Percentiles rank a stretch among this genome's conserved stretches.
Conservation (phyloP, 2,888 invertebrate genomes). For the Shargacucullia verbasci region DNA sequence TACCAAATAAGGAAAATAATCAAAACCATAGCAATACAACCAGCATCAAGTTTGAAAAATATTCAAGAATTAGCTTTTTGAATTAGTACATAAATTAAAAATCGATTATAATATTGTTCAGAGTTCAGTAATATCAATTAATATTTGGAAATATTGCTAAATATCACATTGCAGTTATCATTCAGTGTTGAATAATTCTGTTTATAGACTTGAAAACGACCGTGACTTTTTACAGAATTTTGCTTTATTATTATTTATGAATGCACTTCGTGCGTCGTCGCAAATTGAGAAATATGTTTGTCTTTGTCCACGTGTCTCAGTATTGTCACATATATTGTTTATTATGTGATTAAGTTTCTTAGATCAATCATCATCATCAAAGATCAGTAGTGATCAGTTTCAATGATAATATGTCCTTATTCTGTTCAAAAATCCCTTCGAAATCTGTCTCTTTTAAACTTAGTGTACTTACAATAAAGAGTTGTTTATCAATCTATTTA, state of each 20-base stretch:
- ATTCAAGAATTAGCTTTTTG: too few relatives aligned
- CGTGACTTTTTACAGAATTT: constrained; percentile 34
- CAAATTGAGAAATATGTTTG: constrained; percentile 18
- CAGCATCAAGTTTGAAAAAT: too few relatives aligned
- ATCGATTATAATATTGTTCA: too few relatives aligned
- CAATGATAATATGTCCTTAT: too few relatives aligned
- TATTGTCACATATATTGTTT: too few relatives aligned
- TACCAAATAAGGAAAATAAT: too few relatives aligned
- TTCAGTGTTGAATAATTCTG: constrained; percentile 12
- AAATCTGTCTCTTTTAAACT: too few relatives aligned
- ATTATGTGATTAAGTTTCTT: neutral
- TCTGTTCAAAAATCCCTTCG: too few relatives aligned
- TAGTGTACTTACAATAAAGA: too few relatives aligned
- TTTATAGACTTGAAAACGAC: constrained; percentile 17
- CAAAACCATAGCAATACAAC: too few relatives aligned
- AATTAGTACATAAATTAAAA: too few relatives aligned
- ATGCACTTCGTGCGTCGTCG: constrained; percentile 26
- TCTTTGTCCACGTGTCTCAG: neutral
- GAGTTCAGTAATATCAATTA: neutral
- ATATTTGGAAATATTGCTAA: constrained; percentile 4
- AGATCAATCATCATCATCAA: neutral
- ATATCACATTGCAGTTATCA: constrained; percentile 3
- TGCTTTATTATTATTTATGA: constrained; percentile 14
- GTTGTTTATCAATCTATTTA: too few relatives aligned
- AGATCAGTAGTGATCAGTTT: neutral